Base-by-base conservation (phyloP, 1,140 invertebrate genomes). In the Drosophila tropicalis region DNA sequence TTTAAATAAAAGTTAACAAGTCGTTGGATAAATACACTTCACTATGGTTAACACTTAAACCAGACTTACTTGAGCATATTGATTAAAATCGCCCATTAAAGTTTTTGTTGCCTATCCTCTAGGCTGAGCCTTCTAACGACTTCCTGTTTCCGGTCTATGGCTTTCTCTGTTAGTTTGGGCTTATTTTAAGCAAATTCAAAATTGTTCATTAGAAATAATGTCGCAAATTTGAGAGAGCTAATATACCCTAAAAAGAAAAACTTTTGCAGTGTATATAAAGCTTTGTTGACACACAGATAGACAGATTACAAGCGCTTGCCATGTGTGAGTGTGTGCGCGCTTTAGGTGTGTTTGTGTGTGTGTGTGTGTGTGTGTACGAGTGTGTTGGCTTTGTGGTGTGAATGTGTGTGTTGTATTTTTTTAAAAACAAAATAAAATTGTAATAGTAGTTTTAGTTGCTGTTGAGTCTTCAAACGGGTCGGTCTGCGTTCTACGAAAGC, bases 381-480 rank as follows among this genome's bases (percentile, higher is more conserved):
- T 34, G 58, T n/a, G 36, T 73, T 61, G 34, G n/a, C 60, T 58
- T 68, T 63, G 56, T 63, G 34, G 54, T 56, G 62, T 47, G 22
- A 25, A 25, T 61, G 29, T 67, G 58, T 66, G 29, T 67, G 17
- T 62, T 85, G 70, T 85, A 79, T 86, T 70, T 76, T 77, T 66
- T 74, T 54, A 57, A 74, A 76, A 86, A 47, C 44, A 47, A 47
- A 47, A 47, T 47, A 47, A 47, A 47, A 47, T 47, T 47, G 44
- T 47, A 47, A 47, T 47, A 47, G 44, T 47, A 47, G 44, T 47
- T 51, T 47, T 80, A 83, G 83, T 87, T 84, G 76, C 69, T 73
- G 76, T 47, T 65, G 80, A 89, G 84, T 74, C 77, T 79, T 71
- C 62, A 55, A 76, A 65, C 84, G 80, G 70, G 80, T 44, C 65